These are phyloP conservation scores for Oppia nitens DNA, from an alignment of 1,140 invertebrate species.

Conservation along the genomic window DNA sequence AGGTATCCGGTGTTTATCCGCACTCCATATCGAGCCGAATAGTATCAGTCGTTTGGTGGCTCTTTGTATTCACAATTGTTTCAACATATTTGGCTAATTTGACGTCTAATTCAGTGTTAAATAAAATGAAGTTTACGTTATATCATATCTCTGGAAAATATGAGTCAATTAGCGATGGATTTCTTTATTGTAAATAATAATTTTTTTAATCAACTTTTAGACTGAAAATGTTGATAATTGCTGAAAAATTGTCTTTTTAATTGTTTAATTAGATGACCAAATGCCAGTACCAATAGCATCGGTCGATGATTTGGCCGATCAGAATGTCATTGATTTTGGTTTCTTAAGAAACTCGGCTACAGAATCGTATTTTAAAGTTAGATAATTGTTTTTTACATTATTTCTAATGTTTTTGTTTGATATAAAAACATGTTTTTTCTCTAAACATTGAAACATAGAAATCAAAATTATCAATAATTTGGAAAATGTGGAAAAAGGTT, in stretches of 20 bases:
- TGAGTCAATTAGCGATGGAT: neutral
- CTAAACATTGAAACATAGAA: constrained; percentile 33
- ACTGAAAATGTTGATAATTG: neutral
- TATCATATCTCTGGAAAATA: neutral
- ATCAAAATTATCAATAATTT: constrained; percentile 68
- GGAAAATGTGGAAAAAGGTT: constrained; percentile 68
- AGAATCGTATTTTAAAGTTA: constrained; percentile 29
- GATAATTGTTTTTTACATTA: neutral
- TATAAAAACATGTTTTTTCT: too few relatives aligned
- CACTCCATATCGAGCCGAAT: constrained; percentile 34
- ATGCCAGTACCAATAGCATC: constrained; percentile 36
- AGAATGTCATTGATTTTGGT: constrained; percentile 38
- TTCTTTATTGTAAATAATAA: neutral
- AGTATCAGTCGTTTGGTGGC: constrained; percentile 36
- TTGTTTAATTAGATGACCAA: constrained; percentile 41
- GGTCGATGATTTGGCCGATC: constrained; percentile 38
- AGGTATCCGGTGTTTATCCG: constrained; percentile 71
- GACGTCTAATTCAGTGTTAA: constrained; percentile 27
- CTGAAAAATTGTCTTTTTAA: neutral
- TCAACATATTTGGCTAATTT: constrained; percentile 41
- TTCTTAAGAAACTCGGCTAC: constrained; percentile 33
- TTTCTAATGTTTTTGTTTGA: neutral
- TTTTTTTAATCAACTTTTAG: too few relatives aligned
- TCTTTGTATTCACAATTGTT: constrained; percentile 40
- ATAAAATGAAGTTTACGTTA: neutral